Evolutionary conservation across 2,113 vertebrate genomes (phyloP).

Genomic region (Anhinga rufa): DNA sequence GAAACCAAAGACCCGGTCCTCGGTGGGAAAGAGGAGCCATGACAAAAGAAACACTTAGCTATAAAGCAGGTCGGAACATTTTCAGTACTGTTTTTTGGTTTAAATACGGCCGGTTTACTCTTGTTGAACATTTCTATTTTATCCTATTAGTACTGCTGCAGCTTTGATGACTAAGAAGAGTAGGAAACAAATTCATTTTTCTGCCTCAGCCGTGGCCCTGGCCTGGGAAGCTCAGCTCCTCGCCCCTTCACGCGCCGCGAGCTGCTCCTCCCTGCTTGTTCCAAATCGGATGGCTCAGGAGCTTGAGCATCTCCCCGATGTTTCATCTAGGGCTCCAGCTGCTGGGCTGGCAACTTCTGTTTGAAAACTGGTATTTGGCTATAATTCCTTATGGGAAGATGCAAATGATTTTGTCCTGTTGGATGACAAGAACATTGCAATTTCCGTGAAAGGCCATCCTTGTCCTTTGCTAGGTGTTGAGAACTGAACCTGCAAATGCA

Average conservation of each 20-base stretch:
- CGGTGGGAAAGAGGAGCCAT: background rate
- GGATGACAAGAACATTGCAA: background rate
- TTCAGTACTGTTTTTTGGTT: background rate
- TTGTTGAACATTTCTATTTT: background rate
- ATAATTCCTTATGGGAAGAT: background rate
- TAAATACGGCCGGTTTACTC: background rate
- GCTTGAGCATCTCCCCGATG: accelerated
- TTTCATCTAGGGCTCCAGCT: background rate
- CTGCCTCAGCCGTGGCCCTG: background rate
- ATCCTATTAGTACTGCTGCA: background rate
- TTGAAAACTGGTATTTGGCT: no score
- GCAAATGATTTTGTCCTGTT: background rate
- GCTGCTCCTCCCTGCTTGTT: background rate
- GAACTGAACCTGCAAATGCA: accelerated
- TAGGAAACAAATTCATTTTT: background rate
- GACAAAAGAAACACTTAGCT: background rate
- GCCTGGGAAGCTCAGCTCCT: background rate
- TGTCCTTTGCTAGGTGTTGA: no score
- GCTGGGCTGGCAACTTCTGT: background rate
- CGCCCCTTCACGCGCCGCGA: accelerated
- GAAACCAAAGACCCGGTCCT: background rate
- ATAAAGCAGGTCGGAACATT: background rate
- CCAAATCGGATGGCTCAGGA: background rate
- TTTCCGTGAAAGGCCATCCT: background rate
- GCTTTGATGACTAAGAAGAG: background rate